Conservation (phyloP, 2,888 invertebrate genomes). For the Latheticus oryzae region DNA sequence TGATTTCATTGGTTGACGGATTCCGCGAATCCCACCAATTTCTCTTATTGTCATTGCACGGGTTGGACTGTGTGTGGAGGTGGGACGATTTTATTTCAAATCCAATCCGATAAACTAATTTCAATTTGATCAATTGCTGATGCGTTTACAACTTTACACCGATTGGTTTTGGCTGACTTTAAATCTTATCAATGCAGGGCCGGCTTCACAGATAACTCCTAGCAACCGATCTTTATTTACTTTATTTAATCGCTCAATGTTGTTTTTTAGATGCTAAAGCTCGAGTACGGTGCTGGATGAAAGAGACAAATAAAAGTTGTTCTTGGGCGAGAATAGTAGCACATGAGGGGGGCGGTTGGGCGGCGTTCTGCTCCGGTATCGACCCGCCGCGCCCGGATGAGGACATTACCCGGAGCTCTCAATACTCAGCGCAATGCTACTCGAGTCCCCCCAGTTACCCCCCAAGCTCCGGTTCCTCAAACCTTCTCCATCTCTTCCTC, state of each 20-base stretch:
- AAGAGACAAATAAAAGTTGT: slow-evolving; percentile 44
- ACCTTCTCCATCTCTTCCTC: slow-evolving; percentile 54
- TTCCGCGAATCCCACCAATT: slow-evolving; percentile 64
- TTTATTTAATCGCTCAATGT: too few relatives aligned
- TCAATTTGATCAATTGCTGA: slow-evolving; percentile 13
- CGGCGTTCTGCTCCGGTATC: slow-evolving; percentile 59
- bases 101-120: slow-evolving; percentile 45
- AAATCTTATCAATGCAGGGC: slow-evolving; percentile 27
- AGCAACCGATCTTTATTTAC: background rate
- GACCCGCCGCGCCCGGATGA: slow-evolving; percentile 63
- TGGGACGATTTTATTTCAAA: slow-evolving; percentile 41
- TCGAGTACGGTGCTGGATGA: slow-evolving; percentile 24
- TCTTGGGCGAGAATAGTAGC: slow-evolving; percentile 57
- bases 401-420: slow-evolving; percentile 66
- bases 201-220: slow-evolving; percentile 9
- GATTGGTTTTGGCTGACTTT: too few relatives aligned
- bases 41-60: slow-evolving; percentile 65
- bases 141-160: too few relatives aligned
- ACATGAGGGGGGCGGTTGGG: slow-evolving; percentile 59
- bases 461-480: slow-evolving; percentile 48
- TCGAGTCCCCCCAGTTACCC: slow-evolving; percentile 52
- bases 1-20: slow-evolving; percentile 62
- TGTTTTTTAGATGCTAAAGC: slow-evolving; percentile 12
- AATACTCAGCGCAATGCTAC: slow-evolving; percentile 62
- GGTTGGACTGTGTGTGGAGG: slow-evolving; percentile 50